These are phyloP conservation scores for Ibidorhyncha struthersii DNA, from an alignment of 2,113 vertebrate genomes.

Conservation along the genomic window DNA sequence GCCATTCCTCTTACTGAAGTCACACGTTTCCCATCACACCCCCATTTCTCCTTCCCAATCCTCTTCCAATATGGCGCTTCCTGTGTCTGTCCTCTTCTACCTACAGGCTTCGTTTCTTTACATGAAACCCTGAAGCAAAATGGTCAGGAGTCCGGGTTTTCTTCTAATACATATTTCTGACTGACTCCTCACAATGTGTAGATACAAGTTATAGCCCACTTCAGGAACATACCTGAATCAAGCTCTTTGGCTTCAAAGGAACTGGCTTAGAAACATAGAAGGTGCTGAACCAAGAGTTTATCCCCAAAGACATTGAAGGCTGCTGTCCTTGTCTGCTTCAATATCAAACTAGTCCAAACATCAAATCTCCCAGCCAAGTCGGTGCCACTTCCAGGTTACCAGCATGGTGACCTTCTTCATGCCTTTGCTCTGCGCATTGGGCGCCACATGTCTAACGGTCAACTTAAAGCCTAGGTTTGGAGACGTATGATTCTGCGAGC, in stretches of 20 bases:
- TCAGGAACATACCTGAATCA: not conserved
- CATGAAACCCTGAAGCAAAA: not conserved
- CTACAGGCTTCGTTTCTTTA: not conserved
- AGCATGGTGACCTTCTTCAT: not conserved
- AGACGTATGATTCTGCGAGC: fast-evolving
- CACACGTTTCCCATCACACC: not conserved
- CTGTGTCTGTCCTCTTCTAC: not conserved
- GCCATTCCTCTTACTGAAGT: not conserved
- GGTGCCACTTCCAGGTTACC: not conserved
- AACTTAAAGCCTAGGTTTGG: not conserved
- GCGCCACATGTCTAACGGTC: not conserved
- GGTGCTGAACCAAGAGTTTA: not conserved
- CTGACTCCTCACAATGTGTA: not conserved
- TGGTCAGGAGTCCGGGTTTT: not conserved
- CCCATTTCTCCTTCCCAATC: not conserved
- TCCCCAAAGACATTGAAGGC: not conserved
- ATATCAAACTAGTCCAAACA: not conserved
- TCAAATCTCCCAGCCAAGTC: not conserved
- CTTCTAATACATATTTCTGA: not conserved
- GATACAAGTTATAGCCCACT: not conserved
- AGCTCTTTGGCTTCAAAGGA: not conserved
- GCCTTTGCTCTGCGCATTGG: not conserved
- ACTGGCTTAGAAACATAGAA: not conserved
- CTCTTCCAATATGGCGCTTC: fast-evolving
- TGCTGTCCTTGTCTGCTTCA: not conserved